Conservation (phyloP, 1,140 invertebrate species). For the Lasaia peninsularis region DNA sequence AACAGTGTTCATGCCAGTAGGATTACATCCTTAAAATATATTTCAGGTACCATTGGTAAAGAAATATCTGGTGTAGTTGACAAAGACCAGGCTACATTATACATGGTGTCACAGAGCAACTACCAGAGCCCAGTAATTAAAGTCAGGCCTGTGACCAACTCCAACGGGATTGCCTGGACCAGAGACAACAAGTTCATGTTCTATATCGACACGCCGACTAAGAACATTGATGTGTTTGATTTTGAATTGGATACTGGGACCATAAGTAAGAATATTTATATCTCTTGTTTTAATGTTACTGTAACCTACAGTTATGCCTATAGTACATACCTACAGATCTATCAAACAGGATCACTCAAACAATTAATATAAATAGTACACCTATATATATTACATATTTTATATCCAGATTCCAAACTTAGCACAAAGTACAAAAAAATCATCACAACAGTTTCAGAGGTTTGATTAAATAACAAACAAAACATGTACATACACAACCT, state of each 20-base stretch:
- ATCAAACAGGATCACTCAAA: no score
- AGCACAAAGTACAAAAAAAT: no score
- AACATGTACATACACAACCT: no score
- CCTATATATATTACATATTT: no score
- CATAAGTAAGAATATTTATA: constrained; percentile 79
- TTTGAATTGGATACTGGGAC: constrained; percentile 82
- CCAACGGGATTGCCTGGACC: constrained; percentile 92
- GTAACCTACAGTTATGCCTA: no score
- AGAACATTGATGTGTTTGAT: constrained; percentile 85
- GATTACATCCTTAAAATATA: not conserved
- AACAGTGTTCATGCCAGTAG: no score
- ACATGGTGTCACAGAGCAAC: constrained; percentile 52
- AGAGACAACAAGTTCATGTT: constrained; percentile 85
- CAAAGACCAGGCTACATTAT: constrained; percentile 55
- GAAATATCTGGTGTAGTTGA: constrained; percentile 46
- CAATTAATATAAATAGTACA: no score
- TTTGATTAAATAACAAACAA: no score
- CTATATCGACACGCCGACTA: constrained; percentile 86
- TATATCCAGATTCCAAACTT: no score
- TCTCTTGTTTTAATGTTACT: no score
- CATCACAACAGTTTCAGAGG: no score
- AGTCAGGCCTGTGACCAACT: constrained; percentile 77
- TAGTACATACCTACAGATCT: no score
- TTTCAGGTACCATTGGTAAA: constrained; percentile 69
- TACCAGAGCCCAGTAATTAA: constrained; percentile 41